Evolutionary conservation across 30 jellyfish, hydroid and myxozoan species (phyloP), one percentile per base, ranked within the genome.

Genomic region (Clytia hemisphaerica): DNA sequence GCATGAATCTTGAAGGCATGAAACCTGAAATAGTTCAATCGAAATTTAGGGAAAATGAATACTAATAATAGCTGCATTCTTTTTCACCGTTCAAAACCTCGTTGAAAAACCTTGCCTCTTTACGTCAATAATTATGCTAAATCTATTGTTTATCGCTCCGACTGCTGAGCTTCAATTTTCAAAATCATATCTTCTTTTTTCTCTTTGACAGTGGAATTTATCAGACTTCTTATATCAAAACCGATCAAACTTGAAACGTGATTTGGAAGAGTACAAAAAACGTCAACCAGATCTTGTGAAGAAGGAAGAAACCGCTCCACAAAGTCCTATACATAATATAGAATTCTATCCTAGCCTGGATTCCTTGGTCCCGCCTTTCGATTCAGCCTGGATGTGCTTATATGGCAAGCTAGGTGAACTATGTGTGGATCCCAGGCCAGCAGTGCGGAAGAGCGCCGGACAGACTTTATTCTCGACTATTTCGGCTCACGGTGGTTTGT

Each of bases 341-440:
- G 84, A 72, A 9, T 27, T 72, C 16, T 70, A 79, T 27, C 96
- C 94, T 31, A 38, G 32, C 14, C 58, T 69, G 45, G 94, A 78
- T 59, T 73, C 63, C 33, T 45, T 84, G 31, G 75, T 80, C 24
- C 91, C 87, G 62, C 94, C 92, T 4, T 86, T 86, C 54, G 96
- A 86, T 49, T 77, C 96, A 12, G 69, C 85, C 42, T 86, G 96
- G 96, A 86, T 86, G 94, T 78, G 96, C 60, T 40, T 86, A 67
- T 86, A 77, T 65, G 76, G 96, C 37, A 86, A 86, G 46, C 77
- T 86, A 2, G 96, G 96, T 2, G 96, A 86, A 46, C 91, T 86
- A 70, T 86, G 96, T 79, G 96, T 86, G 38, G 96, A 86, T 76
- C 96, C 96, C 51, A 80, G 96, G 54, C 96, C 96, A 4, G 96